These are phyloP conservation scores for Eolophus roseicapilla DNA, from an alignment of 2,113 vertebrate species.

Conservation along the genomic window DNA sequence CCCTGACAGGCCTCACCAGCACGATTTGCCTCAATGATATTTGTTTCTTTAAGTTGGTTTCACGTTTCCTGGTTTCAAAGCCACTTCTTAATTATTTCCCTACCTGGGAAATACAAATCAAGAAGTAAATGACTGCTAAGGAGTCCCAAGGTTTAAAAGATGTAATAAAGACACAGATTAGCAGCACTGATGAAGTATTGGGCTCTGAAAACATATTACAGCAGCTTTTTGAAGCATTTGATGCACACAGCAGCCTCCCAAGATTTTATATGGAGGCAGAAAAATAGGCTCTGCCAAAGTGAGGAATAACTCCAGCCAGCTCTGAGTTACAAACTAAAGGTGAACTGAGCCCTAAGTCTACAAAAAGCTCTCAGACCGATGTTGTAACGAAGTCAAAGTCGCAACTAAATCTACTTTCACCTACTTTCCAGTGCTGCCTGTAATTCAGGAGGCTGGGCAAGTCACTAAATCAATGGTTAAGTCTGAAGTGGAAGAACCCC, in stretches of 20 bases:
- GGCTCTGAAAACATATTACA: background rate
- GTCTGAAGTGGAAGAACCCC: background rate
- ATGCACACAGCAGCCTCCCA: background rate
- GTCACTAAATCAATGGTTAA: background rate
- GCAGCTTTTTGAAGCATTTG: background rate
- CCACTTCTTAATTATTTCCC: conserved; percentile 9
- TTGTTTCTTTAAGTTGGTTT: background rate
- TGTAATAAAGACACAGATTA: background rate
- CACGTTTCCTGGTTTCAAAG: background rate
- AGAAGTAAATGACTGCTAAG: background rate
- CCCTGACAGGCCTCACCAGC: background rate
- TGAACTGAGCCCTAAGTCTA: background rate
- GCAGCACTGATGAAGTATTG: background rate
- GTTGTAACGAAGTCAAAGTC: background rate
- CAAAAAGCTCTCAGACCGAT: background rate
- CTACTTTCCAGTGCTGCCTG: background rate
- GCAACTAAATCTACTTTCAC: background rate
- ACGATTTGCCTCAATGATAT: background rate
- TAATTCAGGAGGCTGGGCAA: background rate
- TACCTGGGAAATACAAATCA: background rate
- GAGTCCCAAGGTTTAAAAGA: background rate
- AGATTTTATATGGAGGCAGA: background rate
- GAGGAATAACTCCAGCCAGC: background rate
- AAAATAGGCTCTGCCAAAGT: background rate
- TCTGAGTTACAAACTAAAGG: background rate